phyloP scores from a whole-genome alignment of 2,797 vertebrate species.

The Coranthus polyacanthus region DNA sequence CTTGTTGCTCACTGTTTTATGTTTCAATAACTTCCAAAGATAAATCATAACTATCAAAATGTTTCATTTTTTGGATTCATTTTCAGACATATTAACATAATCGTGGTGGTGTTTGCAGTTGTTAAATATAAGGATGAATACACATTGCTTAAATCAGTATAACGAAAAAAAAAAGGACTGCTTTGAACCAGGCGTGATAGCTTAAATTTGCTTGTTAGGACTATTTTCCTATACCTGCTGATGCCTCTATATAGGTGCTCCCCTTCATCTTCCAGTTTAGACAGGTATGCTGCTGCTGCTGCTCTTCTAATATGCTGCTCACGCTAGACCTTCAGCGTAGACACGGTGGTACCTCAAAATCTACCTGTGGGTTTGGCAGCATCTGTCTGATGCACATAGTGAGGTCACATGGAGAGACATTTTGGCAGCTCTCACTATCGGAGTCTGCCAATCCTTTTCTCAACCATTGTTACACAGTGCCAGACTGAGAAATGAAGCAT shows the following conservation, averaged over 20 bases:
- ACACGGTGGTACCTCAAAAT: conserved; percentile 1
- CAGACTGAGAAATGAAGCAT: conserved; percentile 63
- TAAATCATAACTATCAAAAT: too few species aligned
- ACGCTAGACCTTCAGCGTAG: not conserved
- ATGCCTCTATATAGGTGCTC: conserved; percentile 20
- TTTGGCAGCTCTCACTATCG: conserved; percentile 53
- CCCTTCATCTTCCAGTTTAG: conserved; percentile 11
- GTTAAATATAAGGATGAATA: too few species aligned
- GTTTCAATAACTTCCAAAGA: too few species aligned
- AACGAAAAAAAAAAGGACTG: too few species aligned
- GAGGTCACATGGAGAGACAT: conserved; percentile 59
- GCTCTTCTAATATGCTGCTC: not conserved
- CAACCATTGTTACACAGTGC: conserved; percentile 35
- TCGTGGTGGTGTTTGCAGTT: too few species aligned
- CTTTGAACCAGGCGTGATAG: too few species aligned
- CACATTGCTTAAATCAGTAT: too few species aligned
- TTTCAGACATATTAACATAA: too few species aligned
- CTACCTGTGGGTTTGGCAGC: conserved; percentile 50
- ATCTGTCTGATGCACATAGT: conserved; percentile 42
- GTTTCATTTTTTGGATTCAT: too few species aligned
- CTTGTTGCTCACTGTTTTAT: not conserved
- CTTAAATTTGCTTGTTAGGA: too few species aligned
- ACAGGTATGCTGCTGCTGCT: not conserved
- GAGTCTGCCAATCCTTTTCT: conserved; percentile 59
- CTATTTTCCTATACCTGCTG: conserved; percentile 19